phyloP scores from a whole-genome alignment of 2,113 vertebrate species.

The Ameiurus melas region DNA sequence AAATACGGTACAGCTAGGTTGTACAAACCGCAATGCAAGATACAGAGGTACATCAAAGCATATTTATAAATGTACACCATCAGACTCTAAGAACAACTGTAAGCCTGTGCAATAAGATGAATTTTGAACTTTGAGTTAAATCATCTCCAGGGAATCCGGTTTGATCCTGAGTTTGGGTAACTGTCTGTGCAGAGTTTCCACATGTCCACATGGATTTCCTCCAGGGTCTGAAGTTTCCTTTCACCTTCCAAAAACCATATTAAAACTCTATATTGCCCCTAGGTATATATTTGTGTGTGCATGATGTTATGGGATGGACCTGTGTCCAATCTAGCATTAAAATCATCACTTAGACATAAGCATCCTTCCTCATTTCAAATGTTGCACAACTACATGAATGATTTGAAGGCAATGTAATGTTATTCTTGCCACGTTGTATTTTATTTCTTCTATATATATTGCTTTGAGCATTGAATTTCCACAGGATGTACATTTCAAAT shows the following conservation, averaged over 20 bases:
- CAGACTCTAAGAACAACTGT: too few species aligned
- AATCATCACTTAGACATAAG: background rate
- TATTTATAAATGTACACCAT: too few species aligned
- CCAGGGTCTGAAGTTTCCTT: background rate
- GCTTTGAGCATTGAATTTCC: background rate
- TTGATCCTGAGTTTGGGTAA: background rate
- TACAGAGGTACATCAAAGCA: too few species aligned
- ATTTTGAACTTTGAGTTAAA: too few species aligned
- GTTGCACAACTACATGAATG: background rate
- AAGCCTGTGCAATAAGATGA: too few species aligned
- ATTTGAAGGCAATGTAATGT: background rate
- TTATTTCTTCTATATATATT: background rate
- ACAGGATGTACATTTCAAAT: background rate
- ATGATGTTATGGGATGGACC: background rate
- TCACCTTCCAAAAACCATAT: background rate
- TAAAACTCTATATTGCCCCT: background rate
- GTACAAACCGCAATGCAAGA: too few species aligned
- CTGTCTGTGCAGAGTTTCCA: background rate
- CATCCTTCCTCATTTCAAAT: background rate
- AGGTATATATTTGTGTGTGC: background rate
- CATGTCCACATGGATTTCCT: background rate
- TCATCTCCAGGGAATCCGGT: background rate
- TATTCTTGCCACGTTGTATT: background rate
- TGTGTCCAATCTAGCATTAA: background rate
- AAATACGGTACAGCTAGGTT: too few species aligned